These are phyloP conservation scores for Propsilocerus akamusi DNA, from an alignment of 1,140 invertebrate genomes.

Conservation along the genomic window DNA sequence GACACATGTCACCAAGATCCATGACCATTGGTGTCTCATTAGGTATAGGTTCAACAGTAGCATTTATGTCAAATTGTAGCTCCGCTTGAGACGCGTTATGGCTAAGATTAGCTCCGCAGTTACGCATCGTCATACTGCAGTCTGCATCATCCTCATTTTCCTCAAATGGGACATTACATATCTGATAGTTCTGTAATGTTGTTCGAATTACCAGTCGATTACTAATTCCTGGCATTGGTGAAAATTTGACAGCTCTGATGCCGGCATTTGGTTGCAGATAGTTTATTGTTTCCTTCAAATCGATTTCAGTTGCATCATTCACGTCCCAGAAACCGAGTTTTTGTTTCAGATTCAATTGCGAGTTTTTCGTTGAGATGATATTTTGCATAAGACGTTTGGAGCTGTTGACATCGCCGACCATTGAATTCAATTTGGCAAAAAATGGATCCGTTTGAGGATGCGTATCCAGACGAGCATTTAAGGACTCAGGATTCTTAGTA, in stretches of 20 bases:
- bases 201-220: neutral
- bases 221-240: neutral
- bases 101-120: no score
- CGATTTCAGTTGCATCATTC: neutral
- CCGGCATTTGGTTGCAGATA: neutral
- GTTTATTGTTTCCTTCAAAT: neutral
- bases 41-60: constrained; percentile 19
- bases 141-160: neutral
- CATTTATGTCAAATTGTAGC: constrained; percentile 22
- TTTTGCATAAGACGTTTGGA: constrained; percentile 22
- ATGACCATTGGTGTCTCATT: constrained; percentile 11
- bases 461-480: constrained; percentile 19
- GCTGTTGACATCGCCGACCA: constrained; percentile 20
- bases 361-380: constrained; percentile 15
- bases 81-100: constrained; percentile 9
- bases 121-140: no score
- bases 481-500: constrained; percentile 23
- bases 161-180: neutral
- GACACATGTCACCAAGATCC: constrained; percentile 12
- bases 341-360: constrained; percentile 6
- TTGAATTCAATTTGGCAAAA: constrained; percentile 21
- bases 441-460: constrained; percentile 19
- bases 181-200: neutral
- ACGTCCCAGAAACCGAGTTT: neutral
- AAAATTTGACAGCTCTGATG: neutral